Evolutionary conservation across 2,113 vertebrate genomes (phyloP), one percentile per base, ranked within the genome.

Genomic region (Nestor notabilis): DNA sequence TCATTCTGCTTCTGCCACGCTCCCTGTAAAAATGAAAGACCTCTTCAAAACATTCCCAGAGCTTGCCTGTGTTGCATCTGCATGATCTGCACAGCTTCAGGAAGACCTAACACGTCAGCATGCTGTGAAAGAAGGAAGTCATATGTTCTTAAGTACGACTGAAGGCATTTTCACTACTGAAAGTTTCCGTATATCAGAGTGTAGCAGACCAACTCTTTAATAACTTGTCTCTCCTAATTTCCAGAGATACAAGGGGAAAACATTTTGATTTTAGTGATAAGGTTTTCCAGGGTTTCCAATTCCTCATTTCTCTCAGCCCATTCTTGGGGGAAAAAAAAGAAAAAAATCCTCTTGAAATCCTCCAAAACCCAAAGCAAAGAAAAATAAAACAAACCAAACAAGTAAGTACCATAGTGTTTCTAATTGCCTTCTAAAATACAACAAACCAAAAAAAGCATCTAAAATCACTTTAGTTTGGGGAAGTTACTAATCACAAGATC

Each of bases 401-500:
- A 95, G 19, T 46, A 83, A 93, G 56, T 50, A 72, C 18, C 41
- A 41, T 3, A 49, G 71, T 43, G 55, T 81, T 92, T 89, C 50
- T 82, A 92, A 76, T 23, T 88, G 63, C 37, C 31, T 92, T 96
- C 65, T 56, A 76, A 82, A 93, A 60, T 35, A 68, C 55, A 94
- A 68, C 74, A 82, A 81, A 87, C 69, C 89, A 79, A 78, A 83
- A 72, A 87, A 89, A 74, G 13, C 35, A 81, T 60, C 83, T 80
- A 13, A 64, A 89, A 68, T 68, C n/a, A 29, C n/a, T 87, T 87
- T 61, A 47, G 77, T 83, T n/a, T 90, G 39, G 50, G 83, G 71
- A 93, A 90, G 75, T 75, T 92, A 92, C 55, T 89, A 86, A 94
- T 70, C 72, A 83, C 78, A 68, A 81, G 88, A 77, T 56, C 52